These are phyloP conservation scores for Antechinus stuartii DNA, from an alignment of 2,113 vertebrate genomes.

Conservation along the genomic window DNA sequence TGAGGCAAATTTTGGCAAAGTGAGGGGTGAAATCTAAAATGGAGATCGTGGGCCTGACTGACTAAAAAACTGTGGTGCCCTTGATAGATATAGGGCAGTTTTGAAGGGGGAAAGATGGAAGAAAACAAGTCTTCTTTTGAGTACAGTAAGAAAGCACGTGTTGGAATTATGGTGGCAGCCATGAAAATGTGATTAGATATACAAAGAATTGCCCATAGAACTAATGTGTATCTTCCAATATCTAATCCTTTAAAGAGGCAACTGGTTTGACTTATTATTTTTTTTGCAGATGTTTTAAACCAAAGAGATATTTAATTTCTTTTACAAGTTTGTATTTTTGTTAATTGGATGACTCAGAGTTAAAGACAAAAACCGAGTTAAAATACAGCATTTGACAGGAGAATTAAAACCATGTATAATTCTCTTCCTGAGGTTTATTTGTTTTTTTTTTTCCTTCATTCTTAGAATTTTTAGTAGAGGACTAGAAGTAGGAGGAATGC, in stretches of 20 bases:
- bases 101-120: neutral
- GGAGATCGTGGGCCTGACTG: neutral
- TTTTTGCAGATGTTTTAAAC: constrained; percentile 3
- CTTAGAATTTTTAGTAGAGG: too few relatives aligned
- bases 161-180: constrained; percentile 22
- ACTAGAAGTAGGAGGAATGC: too few relatives aligned
- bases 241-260: neutral
- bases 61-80: neutral
- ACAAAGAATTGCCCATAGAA: constrained; percentile 5
- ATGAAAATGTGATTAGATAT: constrained; percentile 1
- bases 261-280: neutral
- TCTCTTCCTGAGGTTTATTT: too few relatives aligned
- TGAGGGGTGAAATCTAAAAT: neutral
- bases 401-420: neutral
- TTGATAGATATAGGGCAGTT: neutral
- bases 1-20: neutral
- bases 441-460: neutral
- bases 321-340: neutral
- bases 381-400: constrained; percentile 6
- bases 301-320: neutral
- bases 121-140: neutral
- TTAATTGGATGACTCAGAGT: neutral
- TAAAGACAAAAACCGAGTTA: neutral
- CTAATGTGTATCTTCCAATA: neutral
- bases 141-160: neutral